Percentiles rank a stretch among this genome's conserved stretches.
phyloP scores from a whole-genome alignment of 2,113 vertebrate genomes.

The Poeciliopsis retropinna region DNA sequence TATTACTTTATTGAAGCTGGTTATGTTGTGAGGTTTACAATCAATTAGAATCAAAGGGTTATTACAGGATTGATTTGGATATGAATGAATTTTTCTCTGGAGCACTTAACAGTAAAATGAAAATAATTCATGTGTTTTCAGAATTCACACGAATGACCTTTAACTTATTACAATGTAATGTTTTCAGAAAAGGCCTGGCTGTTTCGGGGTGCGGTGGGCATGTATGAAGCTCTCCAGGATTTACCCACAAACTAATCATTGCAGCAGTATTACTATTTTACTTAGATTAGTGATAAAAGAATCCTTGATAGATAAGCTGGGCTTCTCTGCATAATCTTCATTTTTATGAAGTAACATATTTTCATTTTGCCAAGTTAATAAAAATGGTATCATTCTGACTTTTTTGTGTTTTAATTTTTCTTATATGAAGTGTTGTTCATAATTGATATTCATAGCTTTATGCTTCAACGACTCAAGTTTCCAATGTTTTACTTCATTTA shows the following conservation, averaged over 20 bases:
- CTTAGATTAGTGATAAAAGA: slow-evolving; percentile 20
- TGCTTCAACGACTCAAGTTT: too few relatives aligned
- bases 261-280: neutral
- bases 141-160: too few relatives aligned
- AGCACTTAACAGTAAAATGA: neutral
- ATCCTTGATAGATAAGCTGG: slow-evolving; percentile 20
- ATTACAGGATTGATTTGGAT: neutral
- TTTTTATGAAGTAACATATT: slow-evolving; percentile 12
- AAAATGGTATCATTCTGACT: slow-evolving; percentile 24
- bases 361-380: slow-evolving; percentile 52
- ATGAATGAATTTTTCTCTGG: neutral
- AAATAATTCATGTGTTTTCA: neutral
- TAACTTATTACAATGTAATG: neutral
- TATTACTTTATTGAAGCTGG: neutral
- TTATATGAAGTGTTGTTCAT: too few relatives aligned
- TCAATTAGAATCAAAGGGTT: neutral
- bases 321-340: slow-evolving; percentile 15
- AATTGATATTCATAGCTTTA: too few relatives aligned
- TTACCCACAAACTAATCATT: neutral
- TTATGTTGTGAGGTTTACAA: neutral
- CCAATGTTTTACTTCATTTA: too few relatives aligned
- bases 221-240: neutral
- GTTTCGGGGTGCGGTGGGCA: neutral
- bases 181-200: neutral
- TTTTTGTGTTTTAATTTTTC: neutral